These are phyloP conservation scores for Ctenosaura bakeri DNA, from an alignment of 2,797 vertebrate genomes.

Conservation along the genomic window DNA sequence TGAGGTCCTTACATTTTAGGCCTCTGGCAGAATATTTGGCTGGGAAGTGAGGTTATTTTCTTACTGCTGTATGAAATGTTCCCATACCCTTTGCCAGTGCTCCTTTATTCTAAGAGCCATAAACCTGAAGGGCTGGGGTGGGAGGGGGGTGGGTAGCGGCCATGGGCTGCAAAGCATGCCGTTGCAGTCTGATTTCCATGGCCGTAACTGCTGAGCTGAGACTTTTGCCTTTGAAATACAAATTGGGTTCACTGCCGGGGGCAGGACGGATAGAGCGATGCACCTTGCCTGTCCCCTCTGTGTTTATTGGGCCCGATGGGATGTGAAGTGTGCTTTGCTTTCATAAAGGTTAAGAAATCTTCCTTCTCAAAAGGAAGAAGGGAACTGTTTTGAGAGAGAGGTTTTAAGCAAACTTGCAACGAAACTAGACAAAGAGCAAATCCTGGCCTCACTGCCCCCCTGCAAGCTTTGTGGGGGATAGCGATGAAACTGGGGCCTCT, in stretches of 20 bases:
- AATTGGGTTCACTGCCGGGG: slow-evolving; percentile 17
- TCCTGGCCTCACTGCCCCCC: not conserved
- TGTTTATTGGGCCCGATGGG: slow-evolving; percentile 15
- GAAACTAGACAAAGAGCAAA: not conserved
- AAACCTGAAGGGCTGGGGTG: slow-evolving; percentile 36
- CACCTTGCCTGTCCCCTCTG: not conserved
- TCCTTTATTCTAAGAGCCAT: slow-evolving; percentile 42
- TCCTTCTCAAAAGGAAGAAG: slow-evolving; percentile 24
- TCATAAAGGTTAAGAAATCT: slow-evolving; percentile 10
- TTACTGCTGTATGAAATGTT: slow-evolving; percentile 7
- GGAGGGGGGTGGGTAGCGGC: not conserved
- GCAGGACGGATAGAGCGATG: not conserved
- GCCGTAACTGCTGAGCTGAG: slow-evolving; percentile 24
- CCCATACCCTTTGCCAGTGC: slow-evolving; percentile 12
- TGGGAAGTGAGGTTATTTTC: slow-evolving; percentile 2
- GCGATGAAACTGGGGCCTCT: not conserved
- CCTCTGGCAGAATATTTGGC: slow-evolving; percentile 2
- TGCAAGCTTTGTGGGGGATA: not conserved
- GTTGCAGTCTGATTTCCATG: not conserved
- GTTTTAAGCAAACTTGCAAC: slow-evolving; percentile 2
- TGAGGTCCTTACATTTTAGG: not conserved
- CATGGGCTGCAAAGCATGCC: slow-evolving; percentile 29
- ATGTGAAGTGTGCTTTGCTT: slow-evolving; percentile 7
- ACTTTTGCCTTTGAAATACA: slow-evolving; percentile 32
- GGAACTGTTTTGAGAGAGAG: not conserved